Evolutionary conservation across 1,140 invertebrate genomes (phyloP).

Genomic region (Sesamia nonagrioides): DNA sequence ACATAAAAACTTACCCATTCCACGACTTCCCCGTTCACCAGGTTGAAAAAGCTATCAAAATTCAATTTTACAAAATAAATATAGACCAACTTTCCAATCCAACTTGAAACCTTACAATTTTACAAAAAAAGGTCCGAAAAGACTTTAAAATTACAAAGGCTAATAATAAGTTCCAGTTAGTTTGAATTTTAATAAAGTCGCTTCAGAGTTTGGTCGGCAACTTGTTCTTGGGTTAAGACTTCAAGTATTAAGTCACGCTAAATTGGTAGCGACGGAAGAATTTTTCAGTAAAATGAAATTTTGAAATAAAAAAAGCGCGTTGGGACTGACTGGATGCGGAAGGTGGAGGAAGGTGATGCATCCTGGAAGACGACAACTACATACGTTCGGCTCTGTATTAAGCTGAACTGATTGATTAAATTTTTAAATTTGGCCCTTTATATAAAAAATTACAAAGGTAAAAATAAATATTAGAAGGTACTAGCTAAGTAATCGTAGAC

Average conservation of each 20-base stretch:
- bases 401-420: too few species aligned
- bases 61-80: conserved; percentile 4
- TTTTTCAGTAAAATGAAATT: conserved; percentile 3
- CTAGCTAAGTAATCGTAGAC: too few species aligned
- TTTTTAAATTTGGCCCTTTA: too few species aligned
- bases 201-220: conserved; percentile 42
- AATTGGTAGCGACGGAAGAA: conserved; percentile 50
- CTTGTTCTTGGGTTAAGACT: conserved; percentile 51
- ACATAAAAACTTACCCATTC: too few species aligned
- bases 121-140: conserved; percentile 23
- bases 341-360: too few species aligned
- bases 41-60: neutral
- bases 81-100: neutral
- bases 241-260: conserved; percentile 58
- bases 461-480: too few species aligned
- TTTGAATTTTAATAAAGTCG: conserved; percentile 70
- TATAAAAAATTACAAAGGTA: too few species aligned
- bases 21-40: neutral
- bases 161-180: conserved; percentile 62
- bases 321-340: too few species aligned
- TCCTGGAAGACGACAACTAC: too few species aligned
- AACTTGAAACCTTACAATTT: conserved; percentile 11
- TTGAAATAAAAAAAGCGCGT: too few species aligned
- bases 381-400: too few species aligned
- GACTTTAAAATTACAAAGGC: conserved; percentile 63